These are phyloP conservation scores for Siderastrea radians DNA, from an alignment of 92 coral and sea anemone species.

Conservation along the genomic window DNA sequence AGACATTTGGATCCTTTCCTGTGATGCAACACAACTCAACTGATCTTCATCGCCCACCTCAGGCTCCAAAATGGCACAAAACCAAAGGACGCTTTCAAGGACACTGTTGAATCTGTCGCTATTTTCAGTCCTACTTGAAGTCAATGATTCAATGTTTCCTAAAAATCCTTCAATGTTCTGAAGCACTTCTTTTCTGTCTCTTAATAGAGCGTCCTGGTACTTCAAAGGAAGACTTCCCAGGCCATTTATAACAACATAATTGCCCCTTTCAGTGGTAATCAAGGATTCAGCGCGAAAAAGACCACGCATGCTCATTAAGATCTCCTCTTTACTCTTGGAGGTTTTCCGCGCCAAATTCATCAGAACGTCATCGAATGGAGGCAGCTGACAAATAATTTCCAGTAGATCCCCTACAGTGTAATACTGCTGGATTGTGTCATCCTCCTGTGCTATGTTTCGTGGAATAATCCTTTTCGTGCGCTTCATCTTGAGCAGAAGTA, in stretches of 20 bases:
- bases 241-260: conserved; percentile 7
- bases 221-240: conserved; percentile 26
- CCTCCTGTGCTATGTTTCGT: neutral
- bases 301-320: conserved; percentile 24
- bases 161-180: neutral
- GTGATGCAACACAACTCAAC: neutral
- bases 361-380: neutral
- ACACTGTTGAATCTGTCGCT: neutral
- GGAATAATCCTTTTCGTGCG: conserved; percentile 30
- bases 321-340: conserved; percentile 22
- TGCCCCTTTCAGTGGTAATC: neutral
- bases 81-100: neutral
- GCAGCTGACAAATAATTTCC: neutral
- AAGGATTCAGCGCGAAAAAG: neutral
- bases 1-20: neutral
- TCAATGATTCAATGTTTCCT: neutral
- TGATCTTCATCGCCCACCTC: neutral
- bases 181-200: neutral
- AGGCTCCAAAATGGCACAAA: conserved; percentile 24
- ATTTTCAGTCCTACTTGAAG: neutral
- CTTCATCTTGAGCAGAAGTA: conserved; percentile 38
- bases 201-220: neutral
- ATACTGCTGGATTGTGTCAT: neutral
- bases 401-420: conserved; percentile 21
- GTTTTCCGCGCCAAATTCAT: conserved; percentile 6